Evolutionary conservation across 2,113 vertebrate species (phyloP), one percentile per base, ranked within the genome.

Genomic region (Canis aureus): DNA sequence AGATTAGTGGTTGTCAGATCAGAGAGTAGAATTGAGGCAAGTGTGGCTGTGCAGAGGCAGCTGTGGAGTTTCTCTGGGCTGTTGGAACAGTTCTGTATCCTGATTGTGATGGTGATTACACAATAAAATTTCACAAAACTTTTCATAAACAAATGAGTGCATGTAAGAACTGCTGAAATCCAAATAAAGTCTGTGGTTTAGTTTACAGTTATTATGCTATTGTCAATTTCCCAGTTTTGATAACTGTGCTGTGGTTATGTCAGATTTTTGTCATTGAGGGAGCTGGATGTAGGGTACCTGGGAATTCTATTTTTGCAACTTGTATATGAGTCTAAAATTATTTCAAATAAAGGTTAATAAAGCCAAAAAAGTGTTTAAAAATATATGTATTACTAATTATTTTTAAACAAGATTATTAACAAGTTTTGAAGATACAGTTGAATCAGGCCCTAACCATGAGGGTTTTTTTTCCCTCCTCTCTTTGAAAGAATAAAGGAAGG

Each of bases 381-480:
- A 5, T 71, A 32, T 88, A 35, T 83, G 16, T 92, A 55, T 62
- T 92, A 90, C 79, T 89, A 79, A 43, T 92, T 88, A 88, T 78
- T 88, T 53, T 78, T 25, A 91, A 81, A 25, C 25, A 87, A 84
- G 32, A 64, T 92, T 43, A 55, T 53, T 69, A 74, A 81, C 43
- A 83, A 53, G 17, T 74, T 79, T 86, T 64, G 35, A 91, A 81
- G 29, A 57, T 91, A 11, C 29, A 66, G 49, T 86, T 94, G 35
- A 91, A 74, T 86, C n/a, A 64, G 11, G 9, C 49, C 35, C 35
- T 94, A 38, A 91, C 12, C n/a, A 66, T 62, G 35, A 89, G 67
- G 35, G 23, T 27, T 32, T 78, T 35, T 53, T 53, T n/a, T 35
- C 16, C 10, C 5, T 22, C 22, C 51, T 84, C 6, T 80, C 27